Base-by-base conservation (phyloP, 2,888 invertebrate species). In the Oscheius sp. region DNA sequence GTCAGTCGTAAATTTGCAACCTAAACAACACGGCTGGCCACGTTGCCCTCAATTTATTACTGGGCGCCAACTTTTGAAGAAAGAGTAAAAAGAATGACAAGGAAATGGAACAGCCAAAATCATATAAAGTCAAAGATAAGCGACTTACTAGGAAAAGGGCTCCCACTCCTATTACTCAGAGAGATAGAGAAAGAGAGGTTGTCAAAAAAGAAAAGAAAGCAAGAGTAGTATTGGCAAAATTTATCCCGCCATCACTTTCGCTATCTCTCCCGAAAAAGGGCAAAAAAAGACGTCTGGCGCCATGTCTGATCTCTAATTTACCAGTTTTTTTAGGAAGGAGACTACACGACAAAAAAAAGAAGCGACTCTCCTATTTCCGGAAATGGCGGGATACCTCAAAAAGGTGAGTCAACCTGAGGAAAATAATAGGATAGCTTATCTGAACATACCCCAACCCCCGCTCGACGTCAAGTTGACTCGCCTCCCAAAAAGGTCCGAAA, bases 301-400 rank as follows among this genome's bases (percentile, higher is more conserved):
- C 55, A 55, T 16, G 21, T 49, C 49, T 49, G 18, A 49, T 49
- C 49, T 49, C 49, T 21, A 55, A 55, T 55, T 55, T 55, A 35
- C 35, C 3, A 3, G 35, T 35, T 35, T 35, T 35, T 21, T 55
- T 23, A 25, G 55, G 25, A 23, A 49, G 6, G 49, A 49, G n/a
- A n/a, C n/a, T n/a, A n/a, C n/a, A n/a, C n/a, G n/a, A 49, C 16
- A 16, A 49, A 13, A 49, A 49, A 18, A 18, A 7, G 49, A 13
- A 2, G 49, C 3, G n/a, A 49, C 6, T 49, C 5, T 35, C 9
- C 35, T 9, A 9, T 35, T n/a, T n/a, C 35, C 9, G 49, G 49
- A 49, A 18, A 49, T 35, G 35, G 35, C 35, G 35, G 49, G n/a
- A 18, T 7, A 49, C 49, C 49, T 49, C 49, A 49, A 49, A 43